phyloP scores from a whole-genome alignment of 1,140 invertebrate species.

The Eulimnadia texana region DNA sequence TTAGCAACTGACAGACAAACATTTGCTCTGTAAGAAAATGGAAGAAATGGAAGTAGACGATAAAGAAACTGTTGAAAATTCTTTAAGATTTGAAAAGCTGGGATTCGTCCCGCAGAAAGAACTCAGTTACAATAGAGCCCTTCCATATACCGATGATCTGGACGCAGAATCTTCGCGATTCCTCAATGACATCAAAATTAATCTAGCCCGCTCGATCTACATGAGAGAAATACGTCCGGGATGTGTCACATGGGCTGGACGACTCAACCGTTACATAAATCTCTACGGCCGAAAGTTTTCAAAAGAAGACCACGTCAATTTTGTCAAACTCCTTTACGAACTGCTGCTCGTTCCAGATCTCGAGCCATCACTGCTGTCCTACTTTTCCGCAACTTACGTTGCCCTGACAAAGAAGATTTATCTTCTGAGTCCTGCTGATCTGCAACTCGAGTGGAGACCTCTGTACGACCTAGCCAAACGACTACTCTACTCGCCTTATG shows the following conservation, averaged over 20 bases:
- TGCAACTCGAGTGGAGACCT: conserved; percentile 72
- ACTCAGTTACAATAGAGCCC: conserved; percentile 43
- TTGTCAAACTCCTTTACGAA: conserved; percentile 71
- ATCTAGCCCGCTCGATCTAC: conserved; percentile 47
- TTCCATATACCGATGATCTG: conserved; percentile 48
- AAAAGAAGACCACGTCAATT: conserved; percentile 75
- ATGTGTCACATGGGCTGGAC: conserved; percentile 41
- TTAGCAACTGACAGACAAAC: neutral
- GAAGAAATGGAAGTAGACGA: conserved; percentile 1
- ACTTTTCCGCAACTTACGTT: conserved; percentile 42
- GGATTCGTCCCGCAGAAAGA: conserved; percentile 40
- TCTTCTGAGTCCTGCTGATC: conserved; percentile 58
- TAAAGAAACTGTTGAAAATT: neutral
- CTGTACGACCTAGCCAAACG: conserved; percentile 50
- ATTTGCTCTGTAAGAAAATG: neutral
- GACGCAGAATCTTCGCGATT: conserved; percentile 44
- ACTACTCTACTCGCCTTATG: conserved; percentile 36
- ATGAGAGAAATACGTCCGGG: conserved; percentile 50
- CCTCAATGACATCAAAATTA: conserved; percentile 47
- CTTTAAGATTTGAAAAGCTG: conserved; percentile 16
- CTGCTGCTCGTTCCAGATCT: conserved; percentile 57
- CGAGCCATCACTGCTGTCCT: conserved; percentile 52
- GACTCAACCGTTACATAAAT: conserved; percentile 48
- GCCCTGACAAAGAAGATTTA: conserved; percentile 39
- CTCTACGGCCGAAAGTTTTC: conserved; percentile 74